Percentiles rank a stretch among this genome's conserved stretches.
These are phyloP conservation scores for Prionchulus punctatus DNA, from an alignment of 2,888 invertebrate genomes.

Conservation along the genomic window DNA sequence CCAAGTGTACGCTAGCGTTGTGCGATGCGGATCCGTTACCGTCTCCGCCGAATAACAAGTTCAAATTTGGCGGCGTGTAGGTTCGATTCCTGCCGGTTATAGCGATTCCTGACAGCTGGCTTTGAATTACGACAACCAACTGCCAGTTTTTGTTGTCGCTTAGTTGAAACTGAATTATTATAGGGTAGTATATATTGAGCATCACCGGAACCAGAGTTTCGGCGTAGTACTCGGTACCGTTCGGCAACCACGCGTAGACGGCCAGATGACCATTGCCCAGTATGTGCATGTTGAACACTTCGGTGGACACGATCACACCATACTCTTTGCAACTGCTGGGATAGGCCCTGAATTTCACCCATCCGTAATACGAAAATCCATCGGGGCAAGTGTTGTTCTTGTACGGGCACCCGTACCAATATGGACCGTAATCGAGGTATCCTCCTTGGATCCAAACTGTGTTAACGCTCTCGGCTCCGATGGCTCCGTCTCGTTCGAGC, in stretches of 20 bases:
- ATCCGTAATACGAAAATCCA: background rate
- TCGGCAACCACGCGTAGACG: no score
- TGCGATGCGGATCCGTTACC: background rate
- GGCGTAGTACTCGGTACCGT: no score
- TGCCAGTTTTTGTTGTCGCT: background rate
- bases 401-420: background rate
- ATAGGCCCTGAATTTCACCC: background rate
- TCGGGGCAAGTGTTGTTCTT: background rate
- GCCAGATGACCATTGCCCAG: no score
- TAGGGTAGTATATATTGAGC: background rate
- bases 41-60: background rate
- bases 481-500: background rate
- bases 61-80: background rate
- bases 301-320: background rate
- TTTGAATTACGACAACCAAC: background rate
- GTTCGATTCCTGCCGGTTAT: background rate
- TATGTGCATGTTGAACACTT: background rate
- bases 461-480: background rate
- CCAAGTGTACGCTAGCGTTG: background rate
- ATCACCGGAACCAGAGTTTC: background rate
- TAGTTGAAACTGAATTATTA: background rate
- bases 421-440: background rate
- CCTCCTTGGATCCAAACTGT: background rate
- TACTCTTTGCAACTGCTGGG: background rate
- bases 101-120: background rate